These are phyloP conservation scores for Sinopyrophorus schimmeli DNA, from an alignment of 2,888 invertebrate species.

Conservation along the genomic window DNA sequence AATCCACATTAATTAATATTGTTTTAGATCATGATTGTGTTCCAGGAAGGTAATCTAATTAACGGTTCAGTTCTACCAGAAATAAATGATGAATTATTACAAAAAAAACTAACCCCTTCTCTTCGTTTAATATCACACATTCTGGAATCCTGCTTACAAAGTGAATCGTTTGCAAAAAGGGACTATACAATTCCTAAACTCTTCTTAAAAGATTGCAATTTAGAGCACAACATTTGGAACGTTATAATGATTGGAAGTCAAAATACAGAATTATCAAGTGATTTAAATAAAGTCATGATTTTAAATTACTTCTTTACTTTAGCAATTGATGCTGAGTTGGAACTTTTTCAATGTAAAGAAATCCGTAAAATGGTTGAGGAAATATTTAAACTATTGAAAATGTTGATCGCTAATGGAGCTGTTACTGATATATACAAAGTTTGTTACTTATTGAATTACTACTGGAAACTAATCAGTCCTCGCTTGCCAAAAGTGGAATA, in stretches of 20 bases:
- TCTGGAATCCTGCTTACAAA: constrained; percentile 55
- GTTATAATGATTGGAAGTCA: constrained; percentile 53
- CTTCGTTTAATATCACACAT: constrained; percentile 62
- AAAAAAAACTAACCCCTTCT: constrained; percentile 60
- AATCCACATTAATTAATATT: background rate
- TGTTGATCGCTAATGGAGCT: constrained; percentile 48
- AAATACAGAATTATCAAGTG: constrained; percentile 55
- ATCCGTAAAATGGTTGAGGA: constrained; percentile 46
- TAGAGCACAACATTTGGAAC: constrained; percentile 53
- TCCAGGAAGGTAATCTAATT: constrained; percentile 36
- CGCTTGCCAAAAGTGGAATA: constrained; percentile 34
- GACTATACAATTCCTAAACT: constrained; percentile 49
- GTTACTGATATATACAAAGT: constrained; percentile 50
- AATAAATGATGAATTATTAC: constrained; percentile 58
- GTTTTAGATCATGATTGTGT: constrained; percentile 15
- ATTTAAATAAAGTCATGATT: constrained; percentile 58
- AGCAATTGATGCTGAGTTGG: constrained; percentile 16
- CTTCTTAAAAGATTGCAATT: constrained; percentile 51
- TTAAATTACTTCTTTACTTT: constrained; percentile 51
- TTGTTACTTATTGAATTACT: constrained; percentile 52
- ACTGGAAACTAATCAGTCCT: constrained; percentile 54
- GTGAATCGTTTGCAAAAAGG: constrained; percentile 45
- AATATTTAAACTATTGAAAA: constrained; percentile 53
- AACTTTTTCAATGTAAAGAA: constrained; percentile 20
- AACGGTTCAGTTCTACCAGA: constrained; percentile 57